Evolutionary conservation across 2,888 invertebrate species (phyloP), one percentile per base, ranked within the genome.

Genomic region (Ypsolopha scabrella): DNA sequence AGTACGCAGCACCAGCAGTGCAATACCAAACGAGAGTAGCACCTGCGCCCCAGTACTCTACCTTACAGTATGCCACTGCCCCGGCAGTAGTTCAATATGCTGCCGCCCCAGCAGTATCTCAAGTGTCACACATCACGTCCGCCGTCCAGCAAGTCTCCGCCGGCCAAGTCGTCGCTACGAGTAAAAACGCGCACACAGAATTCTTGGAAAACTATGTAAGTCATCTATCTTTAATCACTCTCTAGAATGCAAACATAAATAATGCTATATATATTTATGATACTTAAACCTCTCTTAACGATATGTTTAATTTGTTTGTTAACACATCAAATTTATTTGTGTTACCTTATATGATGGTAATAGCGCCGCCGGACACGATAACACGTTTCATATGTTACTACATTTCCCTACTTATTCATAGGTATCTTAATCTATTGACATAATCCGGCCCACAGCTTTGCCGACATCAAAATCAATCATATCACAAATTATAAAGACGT

Each of bases 131-230:
- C 51, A 60, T 57, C 51, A 53, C 60, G 37, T 55, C 51, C 51
- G 61, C 51, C 52, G 58, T 48, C 34, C 57, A 47, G 53, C 58
- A 57, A 8, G 55, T 53, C 6, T 46, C 59, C 7, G 48, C 53
- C 7, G 58, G 68, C 2, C 73, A 77, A 13, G 65, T 74, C 13
- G 73, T 75, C 24, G 24, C 24, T 24, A 24, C 24, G 24, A 24
- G 24, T 14, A 90, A 89, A 67, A 87, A 90, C 59, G 83, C 88
- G n/a, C 87, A 88, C 60, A 80, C 85, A 9, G 89, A 89, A 53
- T 90, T 90, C 67, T 67, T 89, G 60, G 90, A 90, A 65, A 88
- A 90, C 64, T 90, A 90, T 65, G 51, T 51, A 34, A 51, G 51
- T 51, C 24, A 39, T 6, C 7, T 35, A 11, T 36, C 35, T 10